A percentile compares a stretch with the other conserved stretches of the same genome.
Evolutionary conservation across 2,797 vertebrate species (phyloP).

Genomic region (Tokudaia muenninki): DNA sequence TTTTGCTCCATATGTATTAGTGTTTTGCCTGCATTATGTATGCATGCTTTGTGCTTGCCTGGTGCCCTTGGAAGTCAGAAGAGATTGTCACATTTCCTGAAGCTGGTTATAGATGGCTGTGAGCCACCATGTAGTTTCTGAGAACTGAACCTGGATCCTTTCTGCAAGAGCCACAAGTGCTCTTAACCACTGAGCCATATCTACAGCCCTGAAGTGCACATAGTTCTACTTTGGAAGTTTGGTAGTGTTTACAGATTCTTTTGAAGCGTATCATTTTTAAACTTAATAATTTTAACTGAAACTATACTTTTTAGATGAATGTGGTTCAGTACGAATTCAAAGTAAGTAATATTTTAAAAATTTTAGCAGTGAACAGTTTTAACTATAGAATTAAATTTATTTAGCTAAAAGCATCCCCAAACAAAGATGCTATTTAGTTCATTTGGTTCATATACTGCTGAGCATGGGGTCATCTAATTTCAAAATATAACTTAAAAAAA

Average conservation of each 20-base stretch:
- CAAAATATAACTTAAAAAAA: neutral
- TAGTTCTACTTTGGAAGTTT: neutral
- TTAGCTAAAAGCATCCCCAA: constrained; percentile 6
- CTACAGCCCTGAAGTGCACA: neutral
- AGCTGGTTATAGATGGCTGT: neutral
- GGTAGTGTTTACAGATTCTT: neutral
- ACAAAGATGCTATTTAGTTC: neutral
- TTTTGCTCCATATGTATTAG: neutral
- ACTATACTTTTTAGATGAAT: constrained; percentile 38
- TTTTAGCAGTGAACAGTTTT: neutral
- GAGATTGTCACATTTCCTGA: neutral
- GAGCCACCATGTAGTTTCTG: neutral
- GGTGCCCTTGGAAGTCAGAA: neutral
- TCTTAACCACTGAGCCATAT: neutral
- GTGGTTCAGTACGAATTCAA: neutral
- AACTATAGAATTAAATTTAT: constrained; percentile 57
- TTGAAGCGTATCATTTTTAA: neutral
- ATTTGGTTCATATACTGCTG: neutral
- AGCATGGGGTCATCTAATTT: neutral
- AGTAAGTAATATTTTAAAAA: neutral
- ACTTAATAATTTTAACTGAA: constrained; percentile 50
- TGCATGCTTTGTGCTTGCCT: neutral
- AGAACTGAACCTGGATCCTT: neutral
- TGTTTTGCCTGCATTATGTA: neutral
- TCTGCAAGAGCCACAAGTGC: neutral